phyloP scores from a whole-genome alignment of 2,113 vertebrate species.

The Pachypanchax playfairii region DNA sequence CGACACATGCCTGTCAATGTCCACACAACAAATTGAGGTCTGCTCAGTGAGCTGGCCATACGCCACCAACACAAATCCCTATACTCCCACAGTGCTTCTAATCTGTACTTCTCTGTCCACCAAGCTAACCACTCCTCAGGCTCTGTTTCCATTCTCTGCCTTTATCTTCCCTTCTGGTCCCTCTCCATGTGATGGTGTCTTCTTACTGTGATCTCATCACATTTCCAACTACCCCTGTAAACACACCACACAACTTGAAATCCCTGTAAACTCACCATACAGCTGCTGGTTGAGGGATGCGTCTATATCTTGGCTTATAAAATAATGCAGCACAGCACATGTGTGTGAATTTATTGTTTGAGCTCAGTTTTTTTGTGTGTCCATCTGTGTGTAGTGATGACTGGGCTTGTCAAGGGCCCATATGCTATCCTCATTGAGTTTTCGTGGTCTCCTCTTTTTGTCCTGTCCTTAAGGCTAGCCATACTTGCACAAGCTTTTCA shows the following conservation, averaged over 20 bases:
- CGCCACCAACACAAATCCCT: slow-evolving; percentile 61
- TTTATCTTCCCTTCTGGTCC: slow-evolving; percentile 45
- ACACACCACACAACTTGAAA: no score
- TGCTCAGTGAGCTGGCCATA: slow-evolving; percentile 37
- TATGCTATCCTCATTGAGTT: slow-evolving; percentile 40
- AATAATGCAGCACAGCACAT: slow-evolving; percentile 34
- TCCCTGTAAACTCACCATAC: neutral
- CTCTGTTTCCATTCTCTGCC: slow-evolving; percentile 26
- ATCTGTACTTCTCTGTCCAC: slow-evolving; percentile 48
- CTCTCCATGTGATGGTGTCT: slow-evolving; percentile 43
- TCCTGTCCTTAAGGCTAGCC: slow-evolving; percentile 62
- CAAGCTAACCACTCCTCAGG: neutral
- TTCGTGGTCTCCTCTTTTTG: slow-evolving; percentile 47
- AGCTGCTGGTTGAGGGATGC: neutral
- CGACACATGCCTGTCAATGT: slow-evolving; percentile 70
- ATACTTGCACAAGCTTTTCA: slow-evolving; percentile 74
- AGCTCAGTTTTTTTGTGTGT: slow-evolving; percentile 41
- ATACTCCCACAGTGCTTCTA: slow-evolving; percentile 51
- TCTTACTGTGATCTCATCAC: slow-evolving; percentile 57
- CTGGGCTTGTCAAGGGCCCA: slow-evolving; percentile 52
- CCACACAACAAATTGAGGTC: slow-evolving; percentile 52
- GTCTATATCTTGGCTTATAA: slow-evolving; percentile 25
- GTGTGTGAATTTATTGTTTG: slow-evolving; percentile 61
- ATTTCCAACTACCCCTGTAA: slow-evolving; percentile 5
- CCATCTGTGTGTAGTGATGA: slow-evolving; percentile 49